Conservation (phyloP, 2,113 vertebrate genomes). For the Megalops atlanticus region DNA sequence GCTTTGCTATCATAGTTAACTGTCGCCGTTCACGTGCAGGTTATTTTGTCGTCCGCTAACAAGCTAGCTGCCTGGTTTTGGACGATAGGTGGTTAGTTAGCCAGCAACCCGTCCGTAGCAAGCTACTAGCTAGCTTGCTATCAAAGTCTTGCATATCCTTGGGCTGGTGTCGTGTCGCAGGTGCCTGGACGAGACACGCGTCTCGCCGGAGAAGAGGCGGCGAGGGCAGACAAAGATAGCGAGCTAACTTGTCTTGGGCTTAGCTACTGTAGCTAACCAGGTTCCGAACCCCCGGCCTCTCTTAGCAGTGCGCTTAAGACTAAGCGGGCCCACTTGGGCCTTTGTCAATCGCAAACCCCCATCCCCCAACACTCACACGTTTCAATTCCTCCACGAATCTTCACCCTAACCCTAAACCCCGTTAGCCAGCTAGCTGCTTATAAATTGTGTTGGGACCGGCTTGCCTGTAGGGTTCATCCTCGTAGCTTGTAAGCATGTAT, state of each 20-base stretch:
- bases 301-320: constrained; percentile 56
- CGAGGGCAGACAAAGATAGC: neutral
- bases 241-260: neutral
- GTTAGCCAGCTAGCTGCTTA: no score
- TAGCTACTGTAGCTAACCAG: constrained; percentile 4
- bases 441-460: no score
- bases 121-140: constrained; percentile 4
- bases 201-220: neutral
- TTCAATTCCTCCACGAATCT: constrained; percentile 55
- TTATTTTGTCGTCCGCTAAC: no score
- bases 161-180: neutral
- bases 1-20: no score
- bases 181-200: neutral
- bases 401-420: constrained; percentile 44
- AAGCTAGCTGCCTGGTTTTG: no score
- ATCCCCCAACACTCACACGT: constrained; percentile 64
- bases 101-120: neutral
- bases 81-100: no score
- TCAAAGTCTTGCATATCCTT: neutral
- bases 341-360: constrained; percentile 72
- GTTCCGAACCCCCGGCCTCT: constrained; percentile 20
- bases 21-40: no score
- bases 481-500: no score
- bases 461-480: no score
- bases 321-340: constrained; percentile 72